These are phyloP conservation scores for Elaphurus davidianus DNA, from an alignment of 2,113 vertebrate species.

Conservation along the genomic window DNA sequence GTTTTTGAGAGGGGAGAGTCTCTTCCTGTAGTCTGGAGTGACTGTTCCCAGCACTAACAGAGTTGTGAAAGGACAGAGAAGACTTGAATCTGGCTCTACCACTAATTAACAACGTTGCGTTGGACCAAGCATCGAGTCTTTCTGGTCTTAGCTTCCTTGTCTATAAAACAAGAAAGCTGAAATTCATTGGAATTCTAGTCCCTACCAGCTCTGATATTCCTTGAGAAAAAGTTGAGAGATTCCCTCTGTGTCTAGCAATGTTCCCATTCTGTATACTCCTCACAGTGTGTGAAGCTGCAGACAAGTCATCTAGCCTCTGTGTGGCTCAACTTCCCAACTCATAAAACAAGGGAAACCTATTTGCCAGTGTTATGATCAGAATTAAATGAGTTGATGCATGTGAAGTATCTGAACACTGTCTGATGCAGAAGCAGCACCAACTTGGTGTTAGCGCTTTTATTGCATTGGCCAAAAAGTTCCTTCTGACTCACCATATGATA, in stretches of 20 bases:
- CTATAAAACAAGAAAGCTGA: background rate
- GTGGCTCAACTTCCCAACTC: background rate
- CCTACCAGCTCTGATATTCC: background rate
- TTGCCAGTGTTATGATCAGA: background rate
- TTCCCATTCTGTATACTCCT: background rate
- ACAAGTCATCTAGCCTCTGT: background rate
- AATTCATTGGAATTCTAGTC: background rate
- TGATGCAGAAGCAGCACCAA: background rate
- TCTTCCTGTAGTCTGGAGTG: background rate
- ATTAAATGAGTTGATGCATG: background rate
- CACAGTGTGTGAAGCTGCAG: background rate
- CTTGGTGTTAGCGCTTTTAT: background rate
- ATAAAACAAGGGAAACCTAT: background rate
- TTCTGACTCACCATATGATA: background rate
- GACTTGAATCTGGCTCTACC: background rate
- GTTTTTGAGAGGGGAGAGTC: background rate
- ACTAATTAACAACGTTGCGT: background rate
- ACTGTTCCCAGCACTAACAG: background rate
- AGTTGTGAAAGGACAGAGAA: background rate
- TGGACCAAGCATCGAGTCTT: background rate
- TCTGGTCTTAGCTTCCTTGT: background rate
- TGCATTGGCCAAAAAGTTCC: background rate
- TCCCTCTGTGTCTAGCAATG: background rate
- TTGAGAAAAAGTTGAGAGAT: background rate
- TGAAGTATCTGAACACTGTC: background rate